These are phyloP conservation scores for Geodia barretti DNA, from an alignment of 37 sponge, comb jelly and placozoan genomes.

Conservation along the genomic window DNA sequence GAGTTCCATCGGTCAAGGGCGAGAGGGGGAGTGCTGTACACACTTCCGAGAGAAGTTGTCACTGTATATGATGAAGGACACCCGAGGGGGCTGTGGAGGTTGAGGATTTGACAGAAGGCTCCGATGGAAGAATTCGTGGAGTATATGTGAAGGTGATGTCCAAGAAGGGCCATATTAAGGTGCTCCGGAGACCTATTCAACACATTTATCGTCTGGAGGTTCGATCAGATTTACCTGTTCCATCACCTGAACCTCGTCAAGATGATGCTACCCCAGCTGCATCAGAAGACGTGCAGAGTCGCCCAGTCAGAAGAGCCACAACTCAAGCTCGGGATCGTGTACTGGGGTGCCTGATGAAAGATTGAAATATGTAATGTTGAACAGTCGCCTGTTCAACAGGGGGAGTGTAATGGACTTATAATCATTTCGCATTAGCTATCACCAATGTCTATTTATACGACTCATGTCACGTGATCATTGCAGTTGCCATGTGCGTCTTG, in stretches of 20 bases:
- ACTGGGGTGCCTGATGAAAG: not conserved
- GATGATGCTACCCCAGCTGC: not conserved
- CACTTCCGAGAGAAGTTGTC: constrained; percentile 7
- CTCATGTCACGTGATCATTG: too few relatives aligned
- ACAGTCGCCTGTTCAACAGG: constrained; percentile 5
- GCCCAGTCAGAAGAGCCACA: not conserved
- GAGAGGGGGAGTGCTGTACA: not conserved
- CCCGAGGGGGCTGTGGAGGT: constrained; percentile 11
- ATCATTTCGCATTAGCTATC: too few relatives aligned
- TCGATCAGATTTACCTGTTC: not conserved
- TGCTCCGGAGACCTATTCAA: constrained; percentile 21
- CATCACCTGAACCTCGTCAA: not conserved
- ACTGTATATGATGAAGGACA: constrained; percentile 15
- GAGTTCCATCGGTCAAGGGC: constrained; percentile 11
- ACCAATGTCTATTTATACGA: too few relatives aligned
- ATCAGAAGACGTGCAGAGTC: not conserved
- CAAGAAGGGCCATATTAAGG: not conserved
- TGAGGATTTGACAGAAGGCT: not conserved
- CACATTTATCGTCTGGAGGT: constrained; percentile 24
- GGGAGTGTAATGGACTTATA: constrained; percentile 8
- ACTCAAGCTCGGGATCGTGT: not conserved
- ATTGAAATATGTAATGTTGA: not conserved
- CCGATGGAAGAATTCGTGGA: constrained; percentile 7
- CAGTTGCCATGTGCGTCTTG: too few relatives aligned
- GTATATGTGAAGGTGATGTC: constrained; percentile 4